These are phyloP conservation scores for Papilio polyxenes DNA, from an alignment of 1,140 invertebrate species.

Conservation along the genomic window DNA sequence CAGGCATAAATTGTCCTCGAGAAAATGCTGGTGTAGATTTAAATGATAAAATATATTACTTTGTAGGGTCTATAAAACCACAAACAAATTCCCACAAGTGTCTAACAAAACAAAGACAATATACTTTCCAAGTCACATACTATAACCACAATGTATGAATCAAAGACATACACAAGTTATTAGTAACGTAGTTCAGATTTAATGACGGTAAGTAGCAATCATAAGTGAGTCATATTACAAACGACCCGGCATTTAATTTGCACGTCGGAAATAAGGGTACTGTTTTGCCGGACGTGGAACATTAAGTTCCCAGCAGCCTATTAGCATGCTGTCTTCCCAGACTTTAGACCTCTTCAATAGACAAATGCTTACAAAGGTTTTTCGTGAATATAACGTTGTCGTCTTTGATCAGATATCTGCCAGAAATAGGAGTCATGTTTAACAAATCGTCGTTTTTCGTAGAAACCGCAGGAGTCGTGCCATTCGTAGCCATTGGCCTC, in stretches of 20 bases:
- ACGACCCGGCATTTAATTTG: background rate
- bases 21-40: background rate
- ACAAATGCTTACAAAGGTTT: background rate
- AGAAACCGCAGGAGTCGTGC: constrained; percentile 25
- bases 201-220: background rate
- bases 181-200: background rate
- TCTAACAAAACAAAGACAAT: background rate
- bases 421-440: constrained; percentile 4
- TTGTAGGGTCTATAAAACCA: background rate
- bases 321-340: too few relatives aligned
- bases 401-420: background rate
- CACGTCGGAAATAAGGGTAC: too few relatives aligned
- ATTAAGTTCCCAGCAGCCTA: too few relatives aligned
- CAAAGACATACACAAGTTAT: background rate
- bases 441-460: constrained; percentile 4
- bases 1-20: too few relatives aligned
- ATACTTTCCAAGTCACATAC: background rate
- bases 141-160: constrained; percentile 5
- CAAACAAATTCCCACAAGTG: background rate
- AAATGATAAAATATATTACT: background rate
- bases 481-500: constrained; percentile 32
- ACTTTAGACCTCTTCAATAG: background rate
- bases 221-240: background rate
- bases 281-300: too few relatives aligned
- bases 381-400: background rate